Evolutionary conservation across 2,888 invertebrate species (phyloP), one percentile per base, ranked within the genome.

Genomic region (Pecten maximus): DNA sequence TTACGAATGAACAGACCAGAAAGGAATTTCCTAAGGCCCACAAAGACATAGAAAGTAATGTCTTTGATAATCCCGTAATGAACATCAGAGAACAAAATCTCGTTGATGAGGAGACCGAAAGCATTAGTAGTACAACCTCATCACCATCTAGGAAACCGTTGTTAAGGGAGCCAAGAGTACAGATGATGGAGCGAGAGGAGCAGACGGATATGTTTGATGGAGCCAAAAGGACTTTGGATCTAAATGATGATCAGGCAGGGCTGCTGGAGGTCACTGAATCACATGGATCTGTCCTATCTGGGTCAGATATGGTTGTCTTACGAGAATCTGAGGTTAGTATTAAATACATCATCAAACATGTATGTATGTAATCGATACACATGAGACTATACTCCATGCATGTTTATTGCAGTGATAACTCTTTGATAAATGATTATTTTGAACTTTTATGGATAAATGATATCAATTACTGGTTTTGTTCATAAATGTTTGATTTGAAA

Each of bases 51-150:
- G 93, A 93, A 88, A 87, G 92, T 40, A 91, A 94, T 91, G 95
- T 94, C 0, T 95, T 95, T 93, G 94, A 94, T 91, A 95, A 95
- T 91, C 95, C 94, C 74, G 93, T 90, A 12, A 50, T 94, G 89
- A 93, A 92, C 23, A 89, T 60, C 48, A 91, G 92, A 50, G 93
- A 94, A 87, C 93, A 91, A 3, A 89, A 89, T 10, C 40, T 87
- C n/a, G 40, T 88, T 28, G 92, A 91, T 39, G 89, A 90, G 40
- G 92, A 93, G 28, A 89, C 90, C 19, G 93, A 92, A 12, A 91
- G 91, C 87, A 88, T 90, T 39, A 93, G 92, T 40, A 93, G 94
- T 88, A 89, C 90, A 6, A 92, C 93, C 28, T 92, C 94, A 16
- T 93, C 93, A 3, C 93, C 94, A 35, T 92, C 93, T 44, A 91